Percentiles rank a stretch among this genome's conserved stretches.
phyloP scores from a whole-genome alignment of 1,140 invertebrate species.

The Papilio polytes region DNA sequence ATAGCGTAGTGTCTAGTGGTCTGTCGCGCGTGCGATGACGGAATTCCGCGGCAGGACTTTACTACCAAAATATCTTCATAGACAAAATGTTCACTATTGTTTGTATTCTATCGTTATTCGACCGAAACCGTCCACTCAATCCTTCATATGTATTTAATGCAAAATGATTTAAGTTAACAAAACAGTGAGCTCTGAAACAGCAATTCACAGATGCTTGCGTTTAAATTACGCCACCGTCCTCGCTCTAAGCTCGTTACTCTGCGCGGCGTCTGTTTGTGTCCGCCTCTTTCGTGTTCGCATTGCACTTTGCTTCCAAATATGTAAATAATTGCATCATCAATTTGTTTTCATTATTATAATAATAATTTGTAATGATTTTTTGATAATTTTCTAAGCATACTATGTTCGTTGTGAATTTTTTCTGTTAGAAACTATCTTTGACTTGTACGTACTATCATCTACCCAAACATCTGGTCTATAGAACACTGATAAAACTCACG shows the following conservation, averaged over 20 bases:
- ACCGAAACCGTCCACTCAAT: neutral
- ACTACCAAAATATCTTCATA: neutral
- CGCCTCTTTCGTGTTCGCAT: neutral
- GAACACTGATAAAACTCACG: no score
- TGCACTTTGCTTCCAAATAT: slow-evolving; percentile 9
- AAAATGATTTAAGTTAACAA: slow-evolving; percentile 26
- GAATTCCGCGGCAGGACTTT: no score
- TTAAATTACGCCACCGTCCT: slow-evolving; percentile 16
- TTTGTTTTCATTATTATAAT: no score
- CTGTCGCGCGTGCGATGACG: no score
- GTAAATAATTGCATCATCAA: slow-evolving; percentile 4
- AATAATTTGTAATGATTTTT: no score
- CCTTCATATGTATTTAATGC: neutral
- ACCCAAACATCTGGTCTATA: no score
- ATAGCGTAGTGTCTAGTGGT: no score
- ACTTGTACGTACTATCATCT: no score
- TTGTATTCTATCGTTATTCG: neutral
- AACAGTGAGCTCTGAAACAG: slow-evolving; percentile 21
- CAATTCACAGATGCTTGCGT: slow-evolving; percentile 22
- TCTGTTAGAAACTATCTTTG: no score
- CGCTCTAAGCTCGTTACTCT: slow-evolving; percentile 17
- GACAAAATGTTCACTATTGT: neutral
- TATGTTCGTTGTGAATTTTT: no score
- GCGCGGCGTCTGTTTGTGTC: slow-evolving; percentile 1
- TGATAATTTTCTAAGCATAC: no score